These are phyloP conservation scores for Epizoanthus stellaris DNA, from an alignment of 92 coral and sea anemone genomes.

Conservation along the genomic window DNA sequence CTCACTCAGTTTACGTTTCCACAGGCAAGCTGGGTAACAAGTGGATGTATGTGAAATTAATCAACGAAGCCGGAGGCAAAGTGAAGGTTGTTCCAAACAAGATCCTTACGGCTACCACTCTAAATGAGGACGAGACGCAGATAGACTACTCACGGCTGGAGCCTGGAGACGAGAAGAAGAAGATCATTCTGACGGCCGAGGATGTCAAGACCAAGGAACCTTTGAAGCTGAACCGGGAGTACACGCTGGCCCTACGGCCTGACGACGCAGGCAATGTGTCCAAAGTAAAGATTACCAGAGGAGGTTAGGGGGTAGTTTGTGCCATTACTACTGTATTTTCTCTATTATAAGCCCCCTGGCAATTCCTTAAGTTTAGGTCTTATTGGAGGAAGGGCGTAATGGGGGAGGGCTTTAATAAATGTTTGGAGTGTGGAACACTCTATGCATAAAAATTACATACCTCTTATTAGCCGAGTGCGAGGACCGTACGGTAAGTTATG, in stretches of 20 bases:
- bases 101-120: conserved; percentile 65
- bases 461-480: too few relatives aligned
- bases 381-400: too few relatives aligned
- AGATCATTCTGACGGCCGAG: conserved; percentile 64
- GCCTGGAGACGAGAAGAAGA: conserved; percentile 77
- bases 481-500: too few relatives aligned
- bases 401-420: too few relatives aligned
- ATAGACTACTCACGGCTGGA: conserved; percentile 74
- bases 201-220: conserved; percentile 65
- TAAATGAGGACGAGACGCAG: conserved; percentile 66
- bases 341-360: too few relatives aligned
- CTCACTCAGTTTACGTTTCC: neutral
- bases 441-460: too few relatives aligned
- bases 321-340: too few relatives aligned
- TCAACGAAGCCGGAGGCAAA: conserved; percentile 66
- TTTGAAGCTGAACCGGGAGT: conserved; percentile 65
- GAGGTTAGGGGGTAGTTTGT: conserved; percentile 41
- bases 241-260: conserved; percentile 72
- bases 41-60: conserved; percentile 69
- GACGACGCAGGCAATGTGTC: conserved; percentile 76
- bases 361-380: too few relatives aligned
- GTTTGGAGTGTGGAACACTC: too few relatives aligned
- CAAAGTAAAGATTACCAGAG: conserved; percentile 62
- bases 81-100: conserved; percentile 60
- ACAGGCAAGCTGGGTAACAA: conserved; percentile 56